Conservation (phyloP, 2,797 vertebrate genomes). For the Darevskia mixta region DNA sequence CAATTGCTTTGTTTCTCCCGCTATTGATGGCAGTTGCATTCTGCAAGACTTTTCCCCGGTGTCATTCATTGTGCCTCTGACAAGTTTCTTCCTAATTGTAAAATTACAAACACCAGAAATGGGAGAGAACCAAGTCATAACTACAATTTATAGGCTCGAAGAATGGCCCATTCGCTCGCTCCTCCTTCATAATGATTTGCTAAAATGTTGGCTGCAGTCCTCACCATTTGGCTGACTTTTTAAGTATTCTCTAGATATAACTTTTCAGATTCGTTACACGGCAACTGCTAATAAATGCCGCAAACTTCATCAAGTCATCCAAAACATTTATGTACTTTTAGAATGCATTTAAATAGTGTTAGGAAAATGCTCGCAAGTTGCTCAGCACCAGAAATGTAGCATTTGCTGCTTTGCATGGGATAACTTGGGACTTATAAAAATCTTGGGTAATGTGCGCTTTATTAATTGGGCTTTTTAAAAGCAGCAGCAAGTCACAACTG, state of each 20-base stretch:
- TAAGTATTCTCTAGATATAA: conserved; percentile 27
- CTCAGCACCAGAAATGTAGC: neutral
- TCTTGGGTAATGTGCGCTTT: neutral
- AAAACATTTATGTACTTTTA: neutral
- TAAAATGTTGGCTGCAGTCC: conserved; percentile 17
- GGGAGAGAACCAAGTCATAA: conserved; percentile 10
- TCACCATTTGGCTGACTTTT: conserved; percentile 37
- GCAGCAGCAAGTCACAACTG: neutral
- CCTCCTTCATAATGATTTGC: conserved; percentile 16
- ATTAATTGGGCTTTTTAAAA: neutral
- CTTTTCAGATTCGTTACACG: conserved; percentile 2
- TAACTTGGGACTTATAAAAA: neutral
- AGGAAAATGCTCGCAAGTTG: neutral
- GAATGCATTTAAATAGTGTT: neutral
- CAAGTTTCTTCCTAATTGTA: conserved; percentile 20
- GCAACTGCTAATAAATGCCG: conserved; percentile 17
- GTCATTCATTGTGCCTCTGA: conserved; percentile 4
- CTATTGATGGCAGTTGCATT: conserved; percentile 3
- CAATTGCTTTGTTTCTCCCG: conserved; percentile 39
- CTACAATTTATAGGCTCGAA: conserved; percentile 12
- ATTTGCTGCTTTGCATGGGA: neutral
- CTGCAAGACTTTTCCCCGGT: conserved; percentile 25
- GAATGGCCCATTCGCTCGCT: neutral
- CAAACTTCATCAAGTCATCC: conserved; percentile 1
- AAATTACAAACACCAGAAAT: conserved; percentile 40